Evolutionary conservation across 2,888 invertebrate genomes (phyloP).

Genomic region (Stenurella melanura): DNA sequence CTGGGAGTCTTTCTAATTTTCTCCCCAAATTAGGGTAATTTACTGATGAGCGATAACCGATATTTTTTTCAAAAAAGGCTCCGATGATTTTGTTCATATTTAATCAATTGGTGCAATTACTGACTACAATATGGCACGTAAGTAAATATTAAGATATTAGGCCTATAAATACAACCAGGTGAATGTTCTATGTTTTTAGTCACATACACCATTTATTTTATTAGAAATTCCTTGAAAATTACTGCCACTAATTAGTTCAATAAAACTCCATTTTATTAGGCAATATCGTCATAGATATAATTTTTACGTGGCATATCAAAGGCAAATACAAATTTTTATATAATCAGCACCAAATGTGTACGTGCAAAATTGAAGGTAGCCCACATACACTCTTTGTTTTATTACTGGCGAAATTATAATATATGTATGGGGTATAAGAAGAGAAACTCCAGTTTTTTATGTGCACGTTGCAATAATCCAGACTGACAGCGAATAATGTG

Average conservation of each 20-base stretch:
- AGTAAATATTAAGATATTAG: too few relatives aligned
- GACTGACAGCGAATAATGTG: constrained; percentile 11
- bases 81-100: too few relatives aligned
- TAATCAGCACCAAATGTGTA: constrained; percentile 19
- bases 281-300: constrained; percentile 2
- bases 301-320: constrained; percentile 10
- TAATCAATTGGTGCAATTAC: too few relatives aligned
- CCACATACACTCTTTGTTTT: constrained; percentile 20
- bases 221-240: not conserved
- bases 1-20: too few relatives aligned
- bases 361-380: constrained; percentile 35
- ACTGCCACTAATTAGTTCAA: not conserved
- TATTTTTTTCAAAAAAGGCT: too few relatives aligned
- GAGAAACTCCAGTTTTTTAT: constrained; percentile 19
- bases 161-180: too few relatives aligned
- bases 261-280: not conserved
- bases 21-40: too few relatives aligned
- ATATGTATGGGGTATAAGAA: constrained; percentile 4
- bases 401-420: constrained; percentile 8
- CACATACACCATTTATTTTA: too few relatives aligned
- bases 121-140: too few relatives aligned
- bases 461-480: not conserved
- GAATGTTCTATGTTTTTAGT: too few relatives aligned
- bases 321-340: constrained; percentile 13
- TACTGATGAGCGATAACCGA: too few relatives aligned